Evolutionary conservation across 2,113 vertebrate genomes (phyloP).

Genomic region (Coptodon rendalli): DNA sequence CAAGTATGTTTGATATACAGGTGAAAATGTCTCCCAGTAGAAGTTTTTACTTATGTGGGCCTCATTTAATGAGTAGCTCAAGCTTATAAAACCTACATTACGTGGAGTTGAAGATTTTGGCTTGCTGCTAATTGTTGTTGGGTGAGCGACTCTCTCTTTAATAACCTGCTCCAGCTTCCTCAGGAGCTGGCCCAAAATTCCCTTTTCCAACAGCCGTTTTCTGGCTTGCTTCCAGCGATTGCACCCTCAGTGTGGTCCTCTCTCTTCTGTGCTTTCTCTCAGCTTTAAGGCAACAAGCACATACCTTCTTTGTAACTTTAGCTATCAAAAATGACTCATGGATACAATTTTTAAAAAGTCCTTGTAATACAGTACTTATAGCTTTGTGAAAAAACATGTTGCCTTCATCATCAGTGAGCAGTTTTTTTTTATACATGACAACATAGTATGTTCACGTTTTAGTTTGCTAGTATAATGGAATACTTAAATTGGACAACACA

Average conservation of each 20-base stretch:
- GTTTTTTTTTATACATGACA: background rate
- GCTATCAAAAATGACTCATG: background rate
- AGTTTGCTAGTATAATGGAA: background rate
- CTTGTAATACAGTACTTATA: background rate
- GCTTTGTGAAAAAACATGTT: background rate
- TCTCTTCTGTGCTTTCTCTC: background rate
- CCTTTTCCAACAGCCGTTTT: background rate
- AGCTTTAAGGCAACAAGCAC: background rate
- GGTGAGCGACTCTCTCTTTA: conserved; percentile 10
- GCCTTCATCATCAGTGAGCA: background rate
- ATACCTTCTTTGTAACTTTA: background rate
- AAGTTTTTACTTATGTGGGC: background rate
- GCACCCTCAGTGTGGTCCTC: conserved; percentile 34
- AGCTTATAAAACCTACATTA: conserved; percentile 1
- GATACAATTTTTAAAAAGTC: background rate
- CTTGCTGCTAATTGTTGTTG: conserved; percentile 20
- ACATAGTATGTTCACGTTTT: background rate
- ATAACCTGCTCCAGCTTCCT: conserved; percentile 26
- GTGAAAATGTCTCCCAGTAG: background rate
- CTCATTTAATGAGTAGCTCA: background rate
- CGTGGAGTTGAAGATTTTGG: background rate
- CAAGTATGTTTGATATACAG: background rate
- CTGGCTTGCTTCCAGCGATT: conserved; percentile 23
- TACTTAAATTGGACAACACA: background rate
- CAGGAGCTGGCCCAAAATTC: conserved; percentile 13